Percentiles rank a stretch among this genome's conserved stretches.
phyloP scores from a whole-genome alignment of 2,888 invertebrate species.

The Liodrosophila aerea region DNA sequence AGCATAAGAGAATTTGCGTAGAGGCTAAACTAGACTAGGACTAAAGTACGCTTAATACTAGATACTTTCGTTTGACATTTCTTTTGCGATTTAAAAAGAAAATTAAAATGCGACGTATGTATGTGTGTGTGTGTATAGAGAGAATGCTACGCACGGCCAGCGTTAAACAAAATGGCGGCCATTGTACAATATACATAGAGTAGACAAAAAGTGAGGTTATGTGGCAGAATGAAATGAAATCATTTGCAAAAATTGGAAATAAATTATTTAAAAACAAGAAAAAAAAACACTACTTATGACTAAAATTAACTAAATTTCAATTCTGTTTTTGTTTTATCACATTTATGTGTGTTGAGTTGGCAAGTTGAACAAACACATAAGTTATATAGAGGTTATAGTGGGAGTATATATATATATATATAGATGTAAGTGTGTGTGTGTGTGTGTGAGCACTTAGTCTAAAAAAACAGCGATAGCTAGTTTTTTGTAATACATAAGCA shows the following conservation, averaged over 20 bases:
- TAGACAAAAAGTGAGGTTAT: constrained; percentile 16
- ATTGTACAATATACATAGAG: not conserved
- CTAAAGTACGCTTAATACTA: too few species aligned
- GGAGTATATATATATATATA: too few species aligned
- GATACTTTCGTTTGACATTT: too few species aligned
- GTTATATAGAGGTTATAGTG: constrained; percentile 13
- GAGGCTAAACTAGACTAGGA: too few species aligned
- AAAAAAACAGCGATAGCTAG: constrained; percentile 16
- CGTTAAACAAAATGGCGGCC: not conserved
- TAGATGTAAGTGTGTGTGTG: constrained; percentile 8
- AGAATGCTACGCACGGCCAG: too few species aligned
- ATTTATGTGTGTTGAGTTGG: constrained; percentile 40
- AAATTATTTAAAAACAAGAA: constrained; percentile 4
- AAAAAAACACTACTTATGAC: constrained; percentile 31
- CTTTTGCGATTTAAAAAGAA: too few species aligned
- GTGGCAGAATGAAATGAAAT: not conserved
- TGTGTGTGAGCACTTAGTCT: constrained; percentile 8
- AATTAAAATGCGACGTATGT: too few species aligned
- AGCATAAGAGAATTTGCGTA: too few species aligned
- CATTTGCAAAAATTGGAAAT: not conserved
- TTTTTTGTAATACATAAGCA: constrained; percentile 25
- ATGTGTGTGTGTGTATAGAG: too few species aligned
- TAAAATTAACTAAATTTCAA: constrained; percentile 35
- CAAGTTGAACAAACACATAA: constrained; percentile 38
- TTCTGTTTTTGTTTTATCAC: constrained; percentile 35